Conservation (phyloP, 2,888 invertebrate genomes). For the Marronus borbonicus region DNA sequence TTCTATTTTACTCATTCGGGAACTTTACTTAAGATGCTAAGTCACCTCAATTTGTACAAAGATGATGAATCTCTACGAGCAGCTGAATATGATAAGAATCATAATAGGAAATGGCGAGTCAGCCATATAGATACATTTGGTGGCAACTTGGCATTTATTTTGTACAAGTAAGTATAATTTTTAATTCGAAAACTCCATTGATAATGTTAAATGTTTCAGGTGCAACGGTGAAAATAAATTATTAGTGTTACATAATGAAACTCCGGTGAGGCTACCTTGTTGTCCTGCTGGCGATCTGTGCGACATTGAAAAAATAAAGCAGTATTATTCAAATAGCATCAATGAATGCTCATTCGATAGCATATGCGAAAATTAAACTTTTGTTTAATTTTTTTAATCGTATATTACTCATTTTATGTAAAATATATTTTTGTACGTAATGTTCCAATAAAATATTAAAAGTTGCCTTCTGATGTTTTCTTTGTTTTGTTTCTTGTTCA, state of each 20-base stretch:
- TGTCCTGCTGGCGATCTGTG: constrained; percentile 79
- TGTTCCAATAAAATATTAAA: too few relatives aligned
- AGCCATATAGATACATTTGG: constrained; percentile 84
- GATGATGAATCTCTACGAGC: constrained; percentile 77
- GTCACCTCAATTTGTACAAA: constrained; percentile 82
- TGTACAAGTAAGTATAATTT: constrained; percentile 66
- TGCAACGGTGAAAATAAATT: constrained; percentile 70
- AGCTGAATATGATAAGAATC: constrained; percentile 68
- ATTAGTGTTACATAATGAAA: constrained; percentile 84
- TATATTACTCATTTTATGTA: constrained; percentile 21
- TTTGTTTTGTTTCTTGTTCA: too few relatives aligned
- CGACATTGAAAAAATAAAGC: constrained; percentile 74
- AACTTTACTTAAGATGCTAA: constrained; percentile 82
- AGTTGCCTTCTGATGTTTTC: too few relatives aligned
- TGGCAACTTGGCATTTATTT: constrained; percentile 84
- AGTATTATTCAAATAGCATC: constrained; percentile 75
- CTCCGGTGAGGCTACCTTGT: constrained; percentile 78
- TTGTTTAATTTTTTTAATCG: neutral
- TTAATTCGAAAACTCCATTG: too few relatives aligned
- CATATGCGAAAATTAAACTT: constrained; percentile 73
- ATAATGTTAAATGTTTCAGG: too few relatives aligned
- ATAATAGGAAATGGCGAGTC: constrained; percentile 73
- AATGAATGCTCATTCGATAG: constrained; percentile 78
- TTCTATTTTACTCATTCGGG: constrained; percentile 90
- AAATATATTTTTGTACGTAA: neutral